Percentiles rank a stretch among this genome's conserved stretches.
These are phyloP conservation scores for Calycopis cecrops DNA, from an alignment of 1,140 invertebrate species.

Conservation along the genomic window DNA sequence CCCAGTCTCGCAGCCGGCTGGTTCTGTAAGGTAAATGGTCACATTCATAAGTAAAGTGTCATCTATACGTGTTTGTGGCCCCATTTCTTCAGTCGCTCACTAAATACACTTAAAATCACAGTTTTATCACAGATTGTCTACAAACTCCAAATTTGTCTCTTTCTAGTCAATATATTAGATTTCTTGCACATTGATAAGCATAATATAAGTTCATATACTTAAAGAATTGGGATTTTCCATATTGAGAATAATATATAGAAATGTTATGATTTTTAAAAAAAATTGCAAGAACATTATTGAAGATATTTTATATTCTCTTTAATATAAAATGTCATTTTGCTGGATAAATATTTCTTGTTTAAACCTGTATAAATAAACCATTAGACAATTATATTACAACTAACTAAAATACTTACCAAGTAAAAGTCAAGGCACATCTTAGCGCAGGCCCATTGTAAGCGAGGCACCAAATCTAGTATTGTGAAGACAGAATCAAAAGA, in stretches of 20 bases:
- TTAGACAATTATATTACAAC: conserved; percentile 20
- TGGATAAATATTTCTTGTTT: conserved; percentile 20
- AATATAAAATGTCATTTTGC: background rate
- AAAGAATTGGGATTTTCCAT: background rate
- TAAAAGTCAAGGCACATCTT: conserved; percentile 28
- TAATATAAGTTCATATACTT: too few species aligned
- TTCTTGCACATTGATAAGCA: too few species aligned
- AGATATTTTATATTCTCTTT: too few species aligned
- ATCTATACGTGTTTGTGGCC: conserved; percentile 28
- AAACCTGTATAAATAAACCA: conserved; percentile 1
- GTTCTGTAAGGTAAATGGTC: conserved; percentile 67
- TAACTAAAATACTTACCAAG: conserved; percentile 44
- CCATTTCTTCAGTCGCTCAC: conserved; percentile 43
- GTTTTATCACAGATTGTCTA: conserved; percentile 43
- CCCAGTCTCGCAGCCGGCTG: conserved; percentile 43
- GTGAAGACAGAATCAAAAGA: conserved; percentile 60
- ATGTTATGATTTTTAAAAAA: too few species aligned
- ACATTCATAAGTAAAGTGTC: conserved; percentile 53
- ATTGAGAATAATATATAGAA: too few species aligned
- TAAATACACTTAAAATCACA: conserved; percentile 52
- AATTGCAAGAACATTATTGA: too few species aligned
- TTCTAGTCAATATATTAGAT: background rate
- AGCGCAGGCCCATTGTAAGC: conserved; percentile 30
- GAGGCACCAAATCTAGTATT: conserved; percentile 53
- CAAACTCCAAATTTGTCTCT: conserved; percentile 23